Evolutionary conservation across 2,888 invertebrate species (phyloP).

Genomic region (Chesias legatella): DNA sequence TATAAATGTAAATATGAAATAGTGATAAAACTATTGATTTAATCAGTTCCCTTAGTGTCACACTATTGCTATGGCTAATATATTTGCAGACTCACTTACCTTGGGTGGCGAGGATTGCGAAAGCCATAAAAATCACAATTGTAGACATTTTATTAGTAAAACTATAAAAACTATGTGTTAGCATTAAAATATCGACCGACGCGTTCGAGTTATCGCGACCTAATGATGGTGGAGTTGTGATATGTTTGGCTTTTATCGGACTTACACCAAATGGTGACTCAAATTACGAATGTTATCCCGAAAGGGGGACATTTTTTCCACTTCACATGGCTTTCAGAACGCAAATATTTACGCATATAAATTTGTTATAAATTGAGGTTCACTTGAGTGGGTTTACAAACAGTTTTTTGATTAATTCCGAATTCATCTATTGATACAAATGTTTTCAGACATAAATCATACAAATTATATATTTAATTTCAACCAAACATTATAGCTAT

Average conservation of each 20-base stretch:
- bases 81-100: constrained; percentile 7
- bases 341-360: no score
- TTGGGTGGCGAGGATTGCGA: constrained; percentile 11
- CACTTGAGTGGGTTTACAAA: no score
- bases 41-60: background rate
- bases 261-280: constrained; percentile 11
- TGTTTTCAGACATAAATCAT: no score
- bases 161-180: constrained; percentile 5
- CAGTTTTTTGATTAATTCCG: no score
- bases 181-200: constrained; percentile 13
- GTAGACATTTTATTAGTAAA: constrained; percentile 19
- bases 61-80: background rate
- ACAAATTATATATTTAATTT: no score
- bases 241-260: constrained; percentile 33
- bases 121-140: constrained; percentile 12
- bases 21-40: background rate
- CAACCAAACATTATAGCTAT: no score
- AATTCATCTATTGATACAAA: no score
- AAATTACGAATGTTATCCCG: no score
- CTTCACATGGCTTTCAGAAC: no score
- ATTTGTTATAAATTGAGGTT: no score
- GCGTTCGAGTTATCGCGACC: constrained; percentile 17
- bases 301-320: no score
- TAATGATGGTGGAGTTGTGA: constrained; percentile 23
- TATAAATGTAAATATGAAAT: background rate